These are phyloP conservation scores for Trichonephila inaurata DNA, from an alignment of 1,140 invertebrate genomes.

Conservation along the genomic window DNA sequence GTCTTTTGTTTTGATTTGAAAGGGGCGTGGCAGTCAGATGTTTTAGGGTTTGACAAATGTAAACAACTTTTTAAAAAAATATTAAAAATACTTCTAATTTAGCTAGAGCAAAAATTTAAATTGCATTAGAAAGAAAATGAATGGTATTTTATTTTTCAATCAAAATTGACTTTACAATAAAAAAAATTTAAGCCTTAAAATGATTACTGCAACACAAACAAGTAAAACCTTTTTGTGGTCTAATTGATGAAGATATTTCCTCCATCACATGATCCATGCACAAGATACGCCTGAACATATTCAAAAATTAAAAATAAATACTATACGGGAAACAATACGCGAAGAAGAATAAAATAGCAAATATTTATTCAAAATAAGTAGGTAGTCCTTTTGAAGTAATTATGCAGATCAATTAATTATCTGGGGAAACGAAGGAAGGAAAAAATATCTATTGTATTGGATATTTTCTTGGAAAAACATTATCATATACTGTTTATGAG, in stretches of 20 bases:
- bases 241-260: not conserved
- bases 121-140: too few species aligned
- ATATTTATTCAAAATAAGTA: not conserved
- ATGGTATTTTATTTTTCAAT: too few species aligned
- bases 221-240: too few species aligned
- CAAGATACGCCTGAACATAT: not conserved
- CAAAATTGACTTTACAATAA: too few species aligned
- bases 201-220: too few species aligned
- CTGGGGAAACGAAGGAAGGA: not conserved
- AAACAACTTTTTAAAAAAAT: too few species aligned
- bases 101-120: too few species aligned
- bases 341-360: not conserved
- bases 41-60: too few species aligned
- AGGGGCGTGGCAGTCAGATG: too few species aligned
- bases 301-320: not conserved
- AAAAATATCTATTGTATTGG: not conserved
- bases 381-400: not conserved
- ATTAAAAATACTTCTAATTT: too few species aligned
- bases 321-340: not conserved
- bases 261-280: not conserved
- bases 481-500: not conserved
- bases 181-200: too few species aligned
- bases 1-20: too few species aligned
- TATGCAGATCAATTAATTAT: constrained; percentile 9
- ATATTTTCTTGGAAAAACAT: constrained; percentile 8